Conservation (phyloP, 2,113 vertebrate species). For the Lontra canadensis region DNA sequence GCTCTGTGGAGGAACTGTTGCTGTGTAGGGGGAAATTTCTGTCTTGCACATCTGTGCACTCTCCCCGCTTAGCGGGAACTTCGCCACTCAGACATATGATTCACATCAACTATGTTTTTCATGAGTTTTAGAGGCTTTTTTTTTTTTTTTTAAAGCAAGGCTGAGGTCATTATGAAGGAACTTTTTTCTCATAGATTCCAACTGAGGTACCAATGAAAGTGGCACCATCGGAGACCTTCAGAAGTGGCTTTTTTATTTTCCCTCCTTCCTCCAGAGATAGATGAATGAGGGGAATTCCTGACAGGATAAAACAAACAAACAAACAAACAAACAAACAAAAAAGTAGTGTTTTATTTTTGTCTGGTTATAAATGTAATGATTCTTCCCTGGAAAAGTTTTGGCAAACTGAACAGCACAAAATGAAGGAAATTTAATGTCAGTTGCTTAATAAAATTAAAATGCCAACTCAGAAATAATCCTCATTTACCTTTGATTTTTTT, state of each 20-base stretch:
- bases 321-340: not conserved
- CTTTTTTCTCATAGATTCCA: slow-evolving; percentile 59
- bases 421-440: slow-evolving; percentile 33
- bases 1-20: not conserved
- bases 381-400: slow-evolving; percentile 26
- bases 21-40: slow-evolving; percentile 22
- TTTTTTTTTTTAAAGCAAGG: slow-evolving; percentile 44
- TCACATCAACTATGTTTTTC: slow-evolving; percentile 79
- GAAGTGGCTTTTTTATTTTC: not conserved
- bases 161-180: slow-evolving; percentile 67
- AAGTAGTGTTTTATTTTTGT: not conserved
- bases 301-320: not conserved
- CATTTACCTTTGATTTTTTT: slow-evolving; percentile 30
- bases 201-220: not conserved
- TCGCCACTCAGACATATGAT: slow-evolving; percentile 77
- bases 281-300: not conserved
- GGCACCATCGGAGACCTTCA: not conserved
- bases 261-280: not conserved
- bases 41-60: slow-evolving; percentile 58
- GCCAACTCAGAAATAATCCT: not conserved
- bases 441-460: slow-evolving; percentile 60
- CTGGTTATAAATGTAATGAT: not conserved
- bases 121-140: slow-evolving; percentile 57
- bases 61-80: slow-evolving; percentile 43
- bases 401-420: not conserved